phyloP scores from a whole-genome alignment of 1,140 invertebrate species.

The Drosophila kikkawai region DNA sequence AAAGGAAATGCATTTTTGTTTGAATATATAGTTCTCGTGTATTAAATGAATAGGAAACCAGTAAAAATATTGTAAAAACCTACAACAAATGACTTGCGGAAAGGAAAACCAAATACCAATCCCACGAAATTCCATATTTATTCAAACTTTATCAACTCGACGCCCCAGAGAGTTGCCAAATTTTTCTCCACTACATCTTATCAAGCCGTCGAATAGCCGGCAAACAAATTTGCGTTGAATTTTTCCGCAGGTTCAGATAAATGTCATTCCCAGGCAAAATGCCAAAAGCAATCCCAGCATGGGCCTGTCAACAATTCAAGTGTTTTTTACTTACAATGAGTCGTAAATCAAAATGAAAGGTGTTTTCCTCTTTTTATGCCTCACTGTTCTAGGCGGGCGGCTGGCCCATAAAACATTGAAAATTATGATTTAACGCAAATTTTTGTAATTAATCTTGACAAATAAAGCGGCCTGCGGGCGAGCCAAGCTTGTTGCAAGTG shows the following conservation, averaged over 20 bases:
- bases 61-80: neutral
- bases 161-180: constrained; percentile 21
- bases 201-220: constrained; percentile 9
- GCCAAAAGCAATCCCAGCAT: constrained; percentile 58
- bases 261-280: constrained; percentile 67
- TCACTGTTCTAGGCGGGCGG: constrained; percentile 33
- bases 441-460: constrained; percentile 83
- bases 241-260: constrained; percentile 57
- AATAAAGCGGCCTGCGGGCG: constrained; percentile 66
- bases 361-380: constrained; percentile 21
- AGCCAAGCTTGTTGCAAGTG: constrained; percentile 37
- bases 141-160: constrained; percentile 11
- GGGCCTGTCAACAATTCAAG: constrained; percentile 67
- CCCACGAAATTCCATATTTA: constrained; percentile 9
- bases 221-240: constrained; percentile 29
- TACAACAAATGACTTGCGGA: neutral
- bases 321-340: constrained; percentile 37
- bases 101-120: constrained; percentile 1
- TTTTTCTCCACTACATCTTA: constrained; percentile 33
- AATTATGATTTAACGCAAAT: constrained; percentile 83
- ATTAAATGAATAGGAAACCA: neutral
- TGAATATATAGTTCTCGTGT: neutral
- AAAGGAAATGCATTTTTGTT: constrained; percentile 46
- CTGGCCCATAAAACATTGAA: constrained; percentile 72
- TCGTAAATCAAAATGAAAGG: constrained; percentile 66